A percentile compares a stretch with the other conserved stretches of the same genome.
phyloP scores from a whole-genome alignment of 2,113 vertebrate genomes.

The Megaceryle maxima region DNA sequence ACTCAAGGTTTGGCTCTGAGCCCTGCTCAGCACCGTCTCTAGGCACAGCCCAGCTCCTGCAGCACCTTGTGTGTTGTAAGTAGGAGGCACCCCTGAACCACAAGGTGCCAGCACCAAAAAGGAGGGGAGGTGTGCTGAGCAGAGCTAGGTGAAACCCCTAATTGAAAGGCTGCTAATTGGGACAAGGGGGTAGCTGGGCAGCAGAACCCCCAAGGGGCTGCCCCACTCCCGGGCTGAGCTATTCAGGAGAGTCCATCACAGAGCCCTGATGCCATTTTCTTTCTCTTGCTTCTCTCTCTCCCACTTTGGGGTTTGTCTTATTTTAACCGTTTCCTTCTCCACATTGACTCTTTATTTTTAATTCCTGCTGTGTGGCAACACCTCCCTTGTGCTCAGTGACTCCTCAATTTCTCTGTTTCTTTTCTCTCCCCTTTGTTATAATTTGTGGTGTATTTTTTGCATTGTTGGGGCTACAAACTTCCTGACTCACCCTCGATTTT shows the following conservation, averaged over 20 bases:
- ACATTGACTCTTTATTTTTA: background rate
- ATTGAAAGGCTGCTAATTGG: background rate
- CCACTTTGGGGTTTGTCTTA: background rate
- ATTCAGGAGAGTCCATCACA: constrained; percentile 59
- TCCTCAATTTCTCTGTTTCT: background rate
- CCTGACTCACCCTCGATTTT: background rate
- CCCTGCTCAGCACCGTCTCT: background rate
- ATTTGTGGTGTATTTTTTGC: background rate
- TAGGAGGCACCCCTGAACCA: background rate
- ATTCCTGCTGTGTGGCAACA: background rate
- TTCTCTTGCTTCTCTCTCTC: background rate
- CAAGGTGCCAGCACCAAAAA: background rate
- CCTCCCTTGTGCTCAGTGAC: background rate
- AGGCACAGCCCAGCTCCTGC: background rate
- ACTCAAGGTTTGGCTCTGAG: accelerated
- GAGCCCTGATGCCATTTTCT: background rate
- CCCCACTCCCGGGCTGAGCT: constrained; percentile 26
- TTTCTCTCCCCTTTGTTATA: background rate
- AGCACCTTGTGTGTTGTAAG: accelerated
- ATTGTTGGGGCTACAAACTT: constrained; percentile 3
- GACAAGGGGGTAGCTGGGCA: background rate
- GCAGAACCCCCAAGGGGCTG: background rate
- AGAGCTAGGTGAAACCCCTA: background rate
- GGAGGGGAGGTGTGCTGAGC: background rate
- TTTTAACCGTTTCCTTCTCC: background rate